Evolutionary conservation across 2,888 invertebrate species (phyloP), one percentile per base, ranked within the genome.

Genomic region (Keiferia lycopersicella): DNA sequence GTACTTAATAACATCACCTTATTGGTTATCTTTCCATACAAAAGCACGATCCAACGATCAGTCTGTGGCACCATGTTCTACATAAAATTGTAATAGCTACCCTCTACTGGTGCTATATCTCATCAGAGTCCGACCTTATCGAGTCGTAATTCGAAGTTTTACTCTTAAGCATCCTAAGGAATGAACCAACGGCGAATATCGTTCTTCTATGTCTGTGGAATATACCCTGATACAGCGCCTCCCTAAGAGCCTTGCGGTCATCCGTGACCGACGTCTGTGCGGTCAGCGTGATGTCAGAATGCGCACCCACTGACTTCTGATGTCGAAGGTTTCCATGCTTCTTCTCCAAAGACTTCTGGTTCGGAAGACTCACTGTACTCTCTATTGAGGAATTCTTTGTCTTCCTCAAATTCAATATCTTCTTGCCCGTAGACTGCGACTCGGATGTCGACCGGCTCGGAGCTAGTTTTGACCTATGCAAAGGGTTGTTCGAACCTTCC

Each of bases 61-160:
- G 87, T 88, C 85, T 81, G 77, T 84, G 84, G 85, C 86, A 87
- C 87, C 85, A 84, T 78, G 70, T 74, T 78, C 64, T 73, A 74
- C 78, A 79, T 80, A 81, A 77, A 79, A 78, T 77, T 77, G 74
- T 78, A 77, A 67, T 69, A 69, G 74, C 67, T 68, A 64, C 74
- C 76, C 71, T 71, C 68, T 77, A 80, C 73, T 74, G 78, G 79
- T 81, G 89, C 88, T 92, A 92, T 83, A 92, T 92, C 71, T 92
- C 92, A 73, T 92, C 92, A 8, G 92, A 92, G 67, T 92, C 92
- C 38, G 92, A 94, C 72, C 95, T 93, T 84, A 95, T 95, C 61
- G 95, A 95, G 81, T 95, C 95, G 77, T 95, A 95, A 82, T 95
- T 95, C 66, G 95, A 95, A 76, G 95, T 95, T 82, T 95, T 95